Percentiles rank a stretch among this genome's conserved stretches.
These are phyloP conservation scores for Papilio gigon DNA, from an alignment of 2,888 invertebrate genomes.

Conservation along the genomic window DNA sequence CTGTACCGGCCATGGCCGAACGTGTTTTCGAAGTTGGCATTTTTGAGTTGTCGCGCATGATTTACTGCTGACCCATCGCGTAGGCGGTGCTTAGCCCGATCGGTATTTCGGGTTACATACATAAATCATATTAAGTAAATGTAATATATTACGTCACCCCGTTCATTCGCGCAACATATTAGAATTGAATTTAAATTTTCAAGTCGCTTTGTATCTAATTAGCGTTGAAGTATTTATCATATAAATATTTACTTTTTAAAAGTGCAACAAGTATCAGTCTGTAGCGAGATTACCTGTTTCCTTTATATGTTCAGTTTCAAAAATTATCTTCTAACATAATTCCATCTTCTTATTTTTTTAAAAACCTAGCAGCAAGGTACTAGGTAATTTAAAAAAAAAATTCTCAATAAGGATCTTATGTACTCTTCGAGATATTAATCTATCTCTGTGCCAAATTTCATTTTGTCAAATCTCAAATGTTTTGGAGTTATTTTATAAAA, in stretches of 20 bases:
- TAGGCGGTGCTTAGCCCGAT: constrained; percentile 81
- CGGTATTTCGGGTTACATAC: constrained; percentile 75
- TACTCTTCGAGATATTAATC: too few relatives aligned
- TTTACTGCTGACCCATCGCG: constrained; percentile 73
- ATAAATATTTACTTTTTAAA: neutral
- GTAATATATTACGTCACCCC: constrained; percentile 50
- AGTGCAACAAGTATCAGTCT: too few relatives aligned
- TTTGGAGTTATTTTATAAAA: too few relatives aligned
- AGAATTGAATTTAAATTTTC: constrained; percentile 34
- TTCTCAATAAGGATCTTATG: too few relatives aligned
- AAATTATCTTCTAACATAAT: too few relatives aligned
- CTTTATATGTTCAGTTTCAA: too few relatives aligned
- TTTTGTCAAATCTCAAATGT: too few relatives aligned
- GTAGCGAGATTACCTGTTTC: too few relatives aligned
- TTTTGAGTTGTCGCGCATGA: constrained; percentile 82
- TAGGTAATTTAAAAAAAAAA: too few relatives aligned
- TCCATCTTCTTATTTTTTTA: too few relatives aligned
- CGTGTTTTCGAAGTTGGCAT: constrained; percentile 82
- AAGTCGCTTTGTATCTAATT: constrained; percentile 41
- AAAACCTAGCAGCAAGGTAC: too few relatives aligned
- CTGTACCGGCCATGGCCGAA: constrained; percentile 76
- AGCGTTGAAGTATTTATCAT: neutral
- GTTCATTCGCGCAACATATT: constrained; percentile 48
- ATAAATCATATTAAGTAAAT: constrained; percentile 68
- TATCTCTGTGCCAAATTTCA: too few relatives aligned